Conservation (phyloP, 1,140 invertebrate species). For the Archivesica marissinica region DNA sequence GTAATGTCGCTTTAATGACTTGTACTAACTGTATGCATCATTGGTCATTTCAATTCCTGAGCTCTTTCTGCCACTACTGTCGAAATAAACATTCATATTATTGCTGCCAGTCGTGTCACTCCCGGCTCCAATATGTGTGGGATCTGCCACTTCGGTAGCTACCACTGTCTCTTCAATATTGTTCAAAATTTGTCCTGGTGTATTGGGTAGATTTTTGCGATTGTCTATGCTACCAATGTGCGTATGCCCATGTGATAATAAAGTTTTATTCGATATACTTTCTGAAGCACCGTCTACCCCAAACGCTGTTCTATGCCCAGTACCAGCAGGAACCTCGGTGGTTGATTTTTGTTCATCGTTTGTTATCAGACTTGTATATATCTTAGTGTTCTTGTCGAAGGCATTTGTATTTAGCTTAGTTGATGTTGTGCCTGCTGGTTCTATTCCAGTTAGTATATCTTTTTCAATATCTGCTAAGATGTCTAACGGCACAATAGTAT, state of each 20-base stretch:
- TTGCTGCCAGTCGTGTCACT: not conserved
- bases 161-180: not conserved
- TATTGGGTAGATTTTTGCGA: not conserved
- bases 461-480: conserved; percentile 13
- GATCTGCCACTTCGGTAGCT: not conserved
- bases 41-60: conserved; percentile 25
- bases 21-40: conserved; percentile 50
- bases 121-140: not conserved
- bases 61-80: not conserved
- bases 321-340: too few relatives aligned
- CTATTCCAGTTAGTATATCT: not conserved
- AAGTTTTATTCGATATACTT: not conserved
- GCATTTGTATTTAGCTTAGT: too few relatives aligned
- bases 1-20: too few relatives aligned
- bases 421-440: not conserved
- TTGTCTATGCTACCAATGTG: not conserved
- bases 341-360: not conserved
- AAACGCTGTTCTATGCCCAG: too few relatives aligned
- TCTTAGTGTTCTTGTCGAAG: too few relatives aligned
- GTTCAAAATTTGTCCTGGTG: not conserved
- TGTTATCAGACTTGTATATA: too few relatives aligned
- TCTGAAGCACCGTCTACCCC: not conserved
- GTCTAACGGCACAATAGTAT: not conserved
- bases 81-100: conserved; percentile 51
- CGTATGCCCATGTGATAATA: not conserved